Percentiles rank a stretch among this genome's conserved stretches.
Evolutionary conservation across 2,888 invertebrate species (phyloP).

Genomic region (Drosophila recens): DNA sequence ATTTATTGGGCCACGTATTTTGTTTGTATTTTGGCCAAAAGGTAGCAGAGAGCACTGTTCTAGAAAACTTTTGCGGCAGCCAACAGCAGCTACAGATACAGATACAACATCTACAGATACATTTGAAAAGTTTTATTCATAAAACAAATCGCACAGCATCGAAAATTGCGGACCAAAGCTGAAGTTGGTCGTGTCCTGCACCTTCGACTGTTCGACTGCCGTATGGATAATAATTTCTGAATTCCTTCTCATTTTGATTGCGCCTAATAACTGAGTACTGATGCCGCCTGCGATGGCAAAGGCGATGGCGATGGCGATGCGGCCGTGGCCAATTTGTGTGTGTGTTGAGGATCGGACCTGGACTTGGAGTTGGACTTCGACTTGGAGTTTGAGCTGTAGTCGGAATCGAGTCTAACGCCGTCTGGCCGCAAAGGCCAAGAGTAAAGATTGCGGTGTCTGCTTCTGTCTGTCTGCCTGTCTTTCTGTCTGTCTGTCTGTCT

Average conservation of each 20-base stretch:
- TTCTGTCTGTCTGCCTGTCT: constrained; percentile 12
- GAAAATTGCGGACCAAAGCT: constrained; percentile 69
- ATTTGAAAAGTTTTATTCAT: constrained; percentile 76
- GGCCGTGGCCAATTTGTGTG: constrained; percentile 51
- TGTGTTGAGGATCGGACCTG: constrained; percentile 6
- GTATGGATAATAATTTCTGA: constrained; percentile 80
- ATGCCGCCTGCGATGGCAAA: constrained; percentile 69
- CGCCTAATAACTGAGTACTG: constrained; percentile 81
- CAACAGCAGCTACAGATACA: constrained; percentile 16
- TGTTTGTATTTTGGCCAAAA: constrained; percentile 65
- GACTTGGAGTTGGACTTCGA: not conserved
- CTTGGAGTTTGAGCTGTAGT: constrained; percentile 13
- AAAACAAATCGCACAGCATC: constrained; percentile 78
- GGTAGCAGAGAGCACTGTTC: constrained; percentile 53
- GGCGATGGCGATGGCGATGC: constrained; percentile 35
- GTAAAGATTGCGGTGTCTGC: constrained; percentile 35
- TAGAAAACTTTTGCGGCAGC: constrained; percentile 54
- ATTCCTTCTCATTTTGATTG: constrained; percentile 82
- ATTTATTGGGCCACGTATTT: constrained; percentile 75
- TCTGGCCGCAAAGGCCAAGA: constrained; percentile 43
- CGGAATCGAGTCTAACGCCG: constrained; percentile 46
- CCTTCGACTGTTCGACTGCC: constrained; percentile 43
- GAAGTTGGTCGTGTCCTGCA: constrained; percentile 59
- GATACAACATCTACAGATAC: constrained; percentile 45
- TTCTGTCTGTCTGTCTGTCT: constrained; percentile 1